These are phyloP conservation scores for Lepidotrigona ventralis DNA, from an alignment of 1,140 invertebrate species.

Conservation along the genomic window DNA sequence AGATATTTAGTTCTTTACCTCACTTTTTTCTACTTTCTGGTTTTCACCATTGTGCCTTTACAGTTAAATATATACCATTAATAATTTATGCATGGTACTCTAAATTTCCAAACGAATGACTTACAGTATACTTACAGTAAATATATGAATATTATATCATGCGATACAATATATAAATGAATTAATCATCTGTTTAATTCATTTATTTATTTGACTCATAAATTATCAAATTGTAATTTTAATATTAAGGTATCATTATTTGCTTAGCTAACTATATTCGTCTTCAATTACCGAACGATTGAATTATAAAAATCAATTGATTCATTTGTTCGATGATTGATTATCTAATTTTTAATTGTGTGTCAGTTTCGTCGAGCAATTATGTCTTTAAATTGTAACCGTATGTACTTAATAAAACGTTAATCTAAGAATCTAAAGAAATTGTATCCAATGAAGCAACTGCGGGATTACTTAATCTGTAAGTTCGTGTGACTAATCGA, in stretches of 20 bases:
- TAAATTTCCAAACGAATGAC: not conserved
- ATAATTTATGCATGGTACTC: no score
- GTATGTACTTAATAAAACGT: not conserved
- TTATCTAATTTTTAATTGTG: no score
- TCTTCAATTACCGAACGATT: not conserved
- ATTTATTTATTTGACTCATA: conserved; percentile 19
- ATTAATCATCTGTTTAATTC: conserved; percentile 8
- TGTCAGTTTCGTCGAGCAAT: not conserved
- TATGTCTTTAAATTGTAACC: not conserved
- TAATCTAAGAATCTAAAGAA: not conserved
- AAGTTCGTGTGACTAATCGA: not conserved
- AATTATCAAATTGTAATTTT: not conserved
- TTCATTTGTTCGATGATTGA: conserved; percentile 15
- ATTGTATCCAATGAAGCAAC: not conserved
- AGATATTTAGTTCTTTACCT: not conserved
- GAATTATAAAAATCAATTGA: not conserved
- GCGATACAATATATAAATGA: conserved; percentile 20
- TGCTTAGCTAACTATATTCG: not conserved
- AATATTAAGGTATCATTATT: not conserved
- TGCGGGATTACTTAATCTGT: not conserved
- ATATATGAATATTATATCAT: not conserved
- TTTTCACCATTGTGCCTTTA: conserved; percentile 22
- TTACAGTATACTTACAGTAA: not conserved
- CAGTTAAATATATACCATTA: no score
- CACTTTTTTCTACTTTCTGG: not conserved